Conservation (phyloP, 2,113 vertebrate species). For the Phalacrocorax brasilianus region DNA sequence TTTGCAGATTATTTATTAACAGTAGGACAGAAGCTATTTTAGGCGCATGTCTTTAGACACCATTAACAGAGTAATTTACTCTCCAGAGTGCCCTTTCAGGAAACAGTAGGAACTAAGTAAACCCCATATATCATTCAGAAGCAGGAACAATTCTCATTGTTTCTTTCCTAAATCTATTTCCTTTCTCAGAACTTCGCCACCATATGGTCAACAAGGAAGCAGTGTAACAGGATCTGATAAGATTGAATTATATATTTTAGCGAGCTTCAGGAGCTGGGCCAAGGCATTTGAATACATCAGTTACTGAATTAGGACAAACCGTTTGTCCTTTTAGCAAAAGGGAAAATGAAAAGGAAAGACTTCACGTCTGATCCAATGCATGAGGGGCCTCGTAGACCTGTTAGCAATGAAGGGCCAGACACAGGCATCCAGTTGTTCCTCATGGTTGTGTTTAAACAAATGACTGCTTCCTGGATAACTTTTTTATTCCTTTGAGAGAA, state of each 20-base stretch:
- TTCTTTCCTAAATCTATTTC: slow-evolving; percentile 57
- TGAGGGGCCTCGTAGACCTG: not conserved
- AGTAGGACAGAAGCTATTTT: slow-evolving; percentile 42
- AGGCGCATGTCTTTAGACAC: slow-evolving; percentile 32
- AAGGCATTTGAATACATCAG: not conserved
- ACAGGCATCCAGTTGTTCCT: not conserved
- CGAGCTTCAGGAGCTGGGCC: not conserved
- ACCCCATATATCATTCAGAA: slow-evolving; percentile 49
- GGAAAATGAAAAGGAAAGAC: not conserved
- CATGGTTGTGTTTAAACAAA: not conserved
- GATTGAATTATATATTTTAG: not conserved
- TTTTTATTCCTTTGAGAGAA: not conserved
- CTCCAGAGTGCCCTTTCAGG: slow-evolving; percentile 56
- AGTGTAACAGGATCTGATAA: not conserved
- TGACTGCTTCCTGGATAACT: not conserved
- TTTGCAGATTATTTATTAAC: slow-evolving; percentile 58
- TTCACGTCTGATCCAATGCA: not conserved
- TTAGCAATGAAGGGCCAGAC: not conserved
- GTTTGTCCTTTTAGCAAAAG: not conserved
- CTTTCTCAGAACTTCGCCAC: slow-evolving; percentile 51
- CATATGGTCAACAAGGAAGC: slow-evolving; percentile 29
- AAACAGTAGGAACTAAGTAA: slow-evolving; percentile 61
- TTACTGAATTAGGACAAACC: not conserved
- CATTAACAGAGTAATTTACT: slow-evolving; percentile 65
- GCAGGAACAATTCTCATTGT: slow-evolving; percentile 53